A percentile compares a stretch with the other conserved stretches of the same genome.
These are phyloP conservation scores for Drosophila truncata DNA, from an alignment of 1,140 invertebrate genomes.

Conservation along the genomic window DNA sequence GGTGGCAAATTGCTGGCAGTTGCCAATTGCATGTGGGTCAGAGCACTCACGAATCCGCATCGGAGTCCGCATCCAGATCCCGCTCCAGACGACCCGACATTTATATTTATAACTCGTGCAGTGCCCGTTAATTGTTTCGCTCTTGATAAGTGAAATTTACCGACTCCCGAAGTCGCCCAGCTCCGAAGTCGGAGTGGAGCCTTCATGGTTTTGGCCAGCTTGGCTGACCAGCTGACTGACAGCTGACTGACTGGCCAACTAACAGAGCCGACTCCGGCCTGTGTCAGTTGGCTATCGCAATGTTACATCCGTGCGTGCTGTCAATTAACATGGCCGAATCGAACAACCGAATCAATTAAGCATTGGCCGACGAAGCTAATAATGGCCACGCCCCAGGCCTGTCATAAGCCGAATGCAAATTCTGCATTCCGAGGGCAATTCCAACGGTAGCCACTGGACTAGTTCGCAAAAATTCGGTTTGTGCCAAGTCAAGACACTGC, in stretches of 20 bases:
- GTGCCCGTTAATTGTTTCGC: conserved; percentile 71
- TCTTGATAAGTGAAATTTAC: conserved; percentile 74
- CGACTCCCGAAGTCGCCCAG: conserved; percentile 3
- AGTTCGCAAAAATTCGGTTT: conserved; percentile 4
- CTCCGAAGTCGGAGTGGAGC: neutral
- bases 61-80: conserved; percentile 7
- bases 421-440: conserved; percentile 51
- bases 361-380: conserved; percentile 75
- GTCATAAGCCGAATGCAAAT: conserved; percentile 39
- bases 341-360: conserved; percentile 79
- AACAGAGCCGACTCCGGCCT: conserved; percentile 40
- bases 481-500: neutral
- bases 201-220: conserved; percentile 4
- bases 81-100: conserved; percentile 62
- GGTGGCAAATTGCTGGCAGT: conserved; percentile 82
- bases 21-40: conserved; percentile 75
- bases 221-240: conserved; percentile 40
- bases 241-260: conserved; percentile 62
- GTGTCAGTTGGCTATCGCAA: conserved; percentile 67
- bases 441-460: conserved; percentile 14
- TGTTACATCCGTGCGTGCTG: conserved; percentile 76
- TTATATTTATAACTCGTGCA: conserved; percentile 80
- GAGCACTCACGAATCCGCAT: conserved; percentile 62
- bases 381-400: conserved; percentile 56
- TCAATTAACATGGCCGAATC: conserved; percentile 68